Evolutionary conservation across 2,888 invertebrate species (phyloP), one percentile per base, ranked within the genome.

Genomic region (Elmis aenea): DNA sequence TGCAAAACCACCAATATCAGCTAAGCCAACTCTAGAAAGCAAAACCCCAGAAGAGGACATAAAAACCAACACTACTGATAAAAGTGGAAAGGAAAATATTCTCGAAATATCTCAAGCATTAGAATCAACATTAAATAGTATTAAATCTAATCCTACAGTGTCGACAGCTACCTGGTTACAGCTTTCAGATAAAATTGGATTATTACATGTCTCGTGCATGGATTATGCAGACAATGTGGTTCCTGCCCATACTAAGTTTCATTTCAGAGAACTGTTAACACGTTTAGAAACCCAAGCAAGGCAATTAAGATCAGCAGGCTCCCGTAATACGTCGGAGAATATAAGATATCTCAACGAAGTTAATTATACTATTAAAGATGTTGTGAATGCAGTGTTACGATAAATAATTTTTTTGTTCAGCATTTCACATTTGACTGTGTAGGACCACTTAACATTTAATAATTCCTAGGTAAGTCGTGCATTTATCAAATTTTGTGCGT

Each of bases 221-320:
- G 81, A 83, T 51, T 89, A 87, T 57, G 86, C 88, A 9, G 93
- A 93, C 52, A 78, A 77, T 39, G 73, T 76, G 9, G 82, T 87
- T 57, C 85, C 89, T 6, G 87, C 90, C 10, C 89, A 91, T 61
- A 82, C 85, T 29, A 85, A 92, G 59, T 91, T 93, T 67, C 86
- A 91, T 55, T 85, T 90, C 61, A 80, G 88, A 23, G 83, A 86
- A 64, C 66, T 85, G 42, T 73, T 85, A 13, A 77, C 78, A 2
- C 73, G 82, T 26, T 71, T 86, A 31, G 85, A 86, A 60, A 70
- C 72, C 8, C 83, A 84, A 59, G 81, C 81, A 15, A 72, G 79
- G 46, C 77, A 77, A 53, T 63, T 85, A 46, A 71, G 84, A 33
- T 77, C 81, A 24, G 82, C 83, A 3, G 81, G 83, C 34, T 77